phyloP scores from a whole-genome alignment of 2,888 invertebrate genomes.

The Liopterus haemorrhoidalis region DNA sequence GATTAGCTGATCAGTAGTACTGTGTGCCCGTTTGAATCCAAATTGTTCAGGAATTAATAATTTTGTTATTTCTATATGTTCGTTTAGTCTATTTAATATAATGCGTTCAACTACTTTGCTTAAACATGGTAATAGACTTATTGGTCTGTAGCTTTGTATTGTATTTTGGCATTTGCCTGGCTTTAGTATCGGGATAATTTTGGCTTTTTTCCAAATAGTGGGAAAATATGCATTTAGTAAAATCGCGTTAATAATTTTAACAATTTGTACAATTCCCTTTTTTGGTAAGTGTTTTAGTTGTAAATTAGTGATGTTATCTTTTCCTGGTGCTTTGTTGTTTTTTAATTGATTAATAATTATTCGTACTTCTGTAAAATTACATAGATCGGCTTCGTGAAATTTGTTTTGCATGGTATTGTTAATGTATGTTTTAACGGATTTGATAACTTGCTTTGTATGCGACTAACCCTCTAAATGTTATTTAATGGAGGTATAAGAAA shows the following conservation, averaged over 20 bases:
- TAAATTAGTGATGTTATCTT: slow-evolving; percentile 23
- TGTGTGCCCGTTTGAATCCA: no score
- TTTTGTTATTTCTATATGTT: no score
- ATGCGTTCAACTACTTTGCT: slow-evolving; percentile 30
- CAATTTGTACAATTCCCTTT: slow-evolving; percentile 24
- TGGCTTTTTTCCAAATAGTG: slow-evolving; percentile 26
- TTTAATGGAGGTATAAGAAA: no score
- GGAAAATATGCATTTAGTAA: slow-evolving; percentile 27
- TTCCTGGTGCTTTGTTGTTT: slow-evolving; percentile 5
- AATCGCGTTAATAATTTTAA: slow-evolving; percentile 27
- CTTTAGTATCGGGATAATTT: slow-evolving; percentile 20
- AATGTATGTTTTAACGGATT: no score
- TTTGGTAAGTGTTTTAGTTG: slow-evolving; percentile 27
- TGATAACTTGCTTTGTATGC: no score
- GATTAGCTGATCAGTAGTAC: no score
- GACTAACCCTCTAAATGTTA: no score
- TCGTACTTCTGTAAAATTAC: no score
- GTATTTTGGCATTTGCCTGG: slow-evolving; percentile 23
- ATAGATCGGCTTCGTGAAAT: no score
- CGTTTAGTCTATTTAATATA: slow-evolving; percentile 19
- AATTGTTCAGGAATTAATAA: no score
- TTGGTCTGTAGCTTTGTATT: slow-evolving; percentile 24
- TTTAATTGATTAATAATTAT: no score
- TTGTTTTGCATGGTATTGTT: no score
- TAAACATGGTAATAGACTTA: slow-evolving; percentile 27